A percentile compares a stretch with the other conserved stretches of the same genome.
These are phyloP conservation scores for Engraulis encrasicolus DNA, from an alignment of 2,113 vertebrate species.

Conservation along the genomic window DNA sequence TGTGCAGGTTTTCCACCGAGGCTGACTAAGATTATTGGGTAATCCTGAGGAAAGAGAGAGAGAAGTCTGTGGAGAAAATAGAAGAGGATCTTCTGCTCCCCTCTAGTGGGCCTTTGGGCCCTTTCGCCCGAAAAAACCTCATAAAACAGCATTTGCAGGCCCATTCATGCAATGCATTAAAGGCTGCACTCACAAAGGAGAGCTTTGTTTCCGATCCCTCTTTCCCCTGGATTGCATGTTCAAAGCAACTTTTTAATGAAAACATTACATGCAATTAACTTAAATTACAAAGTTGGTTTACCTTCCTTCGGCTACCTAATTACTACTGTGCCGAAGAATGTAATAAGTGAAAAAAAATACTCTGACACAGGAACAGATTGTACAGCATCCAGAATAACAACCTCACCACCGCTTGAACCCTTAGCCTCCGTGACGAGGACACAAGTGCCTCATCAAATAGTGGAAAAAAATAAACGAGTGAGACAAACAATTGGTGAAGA, in stretches of 20 bases:
- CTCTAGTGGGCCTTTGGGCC: constrained; percentile 34
- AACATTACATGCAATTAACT: background rate
- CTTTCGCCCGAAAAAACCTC: constrained; percentile 9
- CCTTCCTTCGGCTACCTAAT: background rate
- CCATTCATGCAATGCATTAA: constrained; percentile 1
- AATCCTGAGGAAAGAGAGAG: background rate
- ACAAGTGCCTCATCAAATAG: background rate
- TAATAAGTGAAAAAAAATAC: background rate
- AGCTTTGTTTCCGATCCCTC: background rate
- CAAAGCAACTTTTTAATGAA: background rate
- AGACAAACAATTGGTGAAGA: background rate
- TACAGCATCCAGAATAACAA: background rate
- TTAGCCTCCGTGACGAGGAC: background rate
- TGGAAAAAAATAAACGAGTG: background rate
- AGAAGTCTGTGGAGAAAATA: too few species aligned
- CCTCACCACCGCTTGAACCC: background rate
- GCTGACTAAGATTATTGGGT: background rate
- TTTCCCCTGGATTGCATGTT: background rate
- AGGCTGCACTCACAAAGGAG: background rate
- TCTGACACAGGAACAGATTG: background rate
- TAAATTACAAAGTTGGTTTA: background rate
- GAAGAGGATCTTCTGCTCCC: constrained; percentile 22
- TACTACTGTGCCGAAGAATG: background rate
- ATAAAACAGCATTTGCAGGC: background rate
- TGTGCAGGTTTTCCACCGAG: background rate